Evolutionary conservation across 2,113 vertebrate species (phyloP).

Genomic region (Eleginops maclovinus): DNA sequence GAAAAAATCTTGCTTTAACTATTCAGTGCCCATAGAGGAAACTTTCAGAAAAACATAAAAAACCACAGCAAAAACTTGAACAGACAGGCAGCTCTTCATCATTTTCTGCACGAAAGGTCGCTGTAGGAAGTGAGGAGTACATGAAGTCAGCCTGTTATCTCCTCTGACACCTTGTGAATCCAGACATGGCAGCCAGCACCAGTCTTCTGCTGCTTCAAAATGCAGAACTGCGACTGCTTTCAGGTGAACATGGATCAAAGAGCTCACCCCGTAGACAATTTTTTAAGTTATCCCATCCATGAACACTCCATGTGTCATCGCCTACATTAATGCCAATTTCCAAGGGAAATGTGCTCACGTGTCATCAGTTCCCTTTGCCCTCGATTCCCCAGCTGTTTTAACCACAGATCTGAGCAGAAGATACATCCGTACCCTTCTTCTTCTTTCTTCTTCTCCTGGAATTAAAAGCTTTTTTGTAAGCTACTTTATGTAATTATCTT

Average conservation of each 20-base stretch:
- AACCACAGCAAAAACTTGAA: conserved; percentile 11
- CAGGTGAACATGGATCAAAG: background rate
- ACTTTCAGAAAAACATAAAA: background rate
- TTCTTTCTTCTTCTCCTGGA: background rate
- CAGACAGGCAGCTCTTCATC: conserved; percentile 46
- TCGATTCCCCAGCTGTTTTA: conserved; percentile 2
- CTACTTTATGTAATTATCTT: conserved; percentile 19
- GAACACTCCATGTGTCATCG: conserved; percentile 11
- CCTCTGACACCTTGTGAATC: conserved; percentile 38
- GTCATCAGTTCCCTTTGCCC: conserved; percentile 16
- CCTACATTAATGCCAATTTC: conserved; percentile 23
- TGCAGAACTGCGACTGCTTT: conserved; percentile 7
- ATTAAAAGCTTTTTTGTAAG: conserved; percentile 16
- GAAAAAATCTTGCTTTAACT: conserved; percentile 29
- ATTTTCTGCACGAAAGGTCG: conserved; percentile 22
- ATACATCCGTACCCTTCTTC: background rate
- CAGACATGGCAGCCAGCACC: conserved; percentile 11
- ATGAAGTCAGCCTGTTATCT: conserved; percentile 32
- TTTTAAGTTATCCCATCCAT: background rate
- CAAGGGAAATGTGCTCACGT: conserved; percentile 17
- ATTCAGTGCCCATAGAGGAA: conserved; percentile 5
- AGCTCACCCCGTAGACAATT: conserved; percentile 18
- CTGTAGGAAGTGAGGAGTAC: background rate
- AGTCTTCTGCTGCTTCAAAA: conserved; percentile 22
- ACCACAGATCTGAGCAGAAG: background rate